These are phyloP conservation scores for Neoscelio sp. DNA, from an alignment of 2,888 invertebrate genomes.

Conservation along the genomic window DNA sequence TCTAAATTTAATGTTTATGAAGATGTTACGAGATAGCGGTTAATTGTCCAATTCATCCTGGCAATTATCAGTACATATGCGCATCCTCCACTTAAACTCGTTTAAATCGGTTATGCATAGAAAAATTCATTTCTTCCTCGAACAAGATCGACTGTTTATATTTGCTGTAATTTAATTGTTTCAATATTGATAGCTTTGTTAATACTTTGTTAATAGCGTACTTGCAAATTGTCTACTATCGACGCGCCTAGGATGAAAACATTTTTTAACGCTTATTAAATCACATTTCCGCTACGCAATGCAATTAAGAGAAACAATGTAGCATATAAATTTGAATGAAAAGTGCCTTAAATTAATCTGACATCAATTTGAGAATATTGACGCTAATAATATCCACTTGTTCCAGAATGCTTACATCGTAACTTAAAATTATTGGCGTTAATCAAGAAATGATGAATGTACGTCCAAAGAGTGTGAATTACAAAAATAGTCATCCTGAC, in stretches of 20 bases:
- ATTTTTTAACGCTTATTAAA: conserved; percentile 14
- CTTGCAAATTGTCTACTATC: no score
- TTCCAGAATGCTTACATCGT: conserved; percentile 39
- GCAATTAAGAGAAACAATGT: conserved; percentile 46
- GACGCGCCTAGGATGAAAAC: conserved; percentile 10
- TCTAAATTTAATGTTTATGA: conserved; percentile 7
- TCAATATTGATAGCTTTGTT: conserved; percentile 15
- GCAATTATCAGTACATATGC: not conserved
- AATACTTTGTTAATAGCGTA: conserved; percentile 9
- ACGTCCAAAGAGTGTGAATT: conserved; percentile 7
- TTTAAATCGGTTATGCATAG: conserved; percentile 23
- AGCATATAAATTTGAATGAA: conserved; percentile 36
- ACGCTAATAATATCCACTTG: conserved; percentile 42
- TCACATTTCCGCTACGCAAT: not conserved
- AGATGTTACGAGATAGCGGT: conserved; percentile 22
- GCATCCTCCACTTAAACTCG: conserved; percentile 33
- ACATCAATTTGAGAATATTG: conserved; percentile 42
- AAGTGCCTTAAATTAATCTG: conserved; percentile 37
- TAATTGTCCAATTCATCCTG: conserved; percentile 32
- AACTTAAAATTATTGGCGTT: conserved; percentile 16
- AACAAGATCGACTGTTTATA: not conserved
- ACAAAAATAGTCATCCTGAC: conserved; percentile 70
- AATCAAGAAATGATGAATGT: conserved; percentile 41
- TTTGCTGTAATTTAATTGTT: conserved; percentile 19
- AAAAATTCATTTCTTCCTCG: conserved; percentile 8